Base-by-base conservation (phyloP, 92 coral and sea anemone genomes). In the Parazoanthus darwini region DNA sequence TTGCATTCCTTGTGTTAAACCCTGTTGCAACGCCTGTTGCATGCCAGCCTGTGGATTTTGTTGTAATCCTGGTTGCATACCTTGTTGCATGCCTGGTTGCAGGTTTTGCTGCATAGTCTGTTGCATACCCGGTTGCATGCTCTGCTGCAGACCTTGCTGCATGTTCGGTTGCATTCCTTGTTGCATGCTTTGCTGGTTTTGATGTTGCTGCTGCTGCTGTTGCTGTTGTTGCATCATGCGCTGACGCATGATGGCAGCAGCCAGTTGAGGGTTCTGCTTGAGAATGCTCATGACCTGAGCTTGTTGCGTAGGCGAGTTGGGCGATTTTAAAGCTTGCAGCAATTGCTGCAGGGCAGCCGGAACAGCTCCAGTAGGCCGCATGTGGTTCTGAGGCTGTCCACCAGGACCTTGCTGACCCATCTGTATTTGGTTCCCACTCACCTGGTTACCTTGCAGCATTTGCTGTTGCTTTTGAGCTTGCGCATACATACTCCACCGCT, bases 211-310 rank as follows among this genome's bases (percentile, higher is more conserved):
- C 26, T 89, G 94, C 42, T 85, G 92, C 79, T 81, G 87, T 42
- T 85, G 92, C 79, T 72, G 85, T 51, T 93, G 96, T 63, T 87
- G 94, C 82, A 88, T 92, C 82, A 94, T 93, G 18, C 96, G 94
- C 83, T 95, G 95, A 89, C 94, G 92, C 86, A 91, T 83, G 71
- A 97, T 91, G 70, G 96, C 96, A 65, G 94, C 90, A 85, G 93
- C 94, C 66, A 97, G 88, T 73, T 94, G 96, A 7, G 99, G 99
- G 85, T 97, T 92, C 79, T 94, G 96, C 73, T 94, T 94, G 82
- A 97, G 94, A 86, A 97, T 97, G 51, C 91, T 93, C 51, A 97
- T 82, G 38, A 96, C 95, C 77, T 95, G 95, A 9, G 99, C 99
- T 85, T 94, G 94, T 84, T 97, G 98, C 67, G 92, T 86, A 7